These are phyloP conservation scores for Nephrotoma flavescens DNA, from an alignment of 2,888 invertebrate species.

Conservation along the genomic window DNA sequence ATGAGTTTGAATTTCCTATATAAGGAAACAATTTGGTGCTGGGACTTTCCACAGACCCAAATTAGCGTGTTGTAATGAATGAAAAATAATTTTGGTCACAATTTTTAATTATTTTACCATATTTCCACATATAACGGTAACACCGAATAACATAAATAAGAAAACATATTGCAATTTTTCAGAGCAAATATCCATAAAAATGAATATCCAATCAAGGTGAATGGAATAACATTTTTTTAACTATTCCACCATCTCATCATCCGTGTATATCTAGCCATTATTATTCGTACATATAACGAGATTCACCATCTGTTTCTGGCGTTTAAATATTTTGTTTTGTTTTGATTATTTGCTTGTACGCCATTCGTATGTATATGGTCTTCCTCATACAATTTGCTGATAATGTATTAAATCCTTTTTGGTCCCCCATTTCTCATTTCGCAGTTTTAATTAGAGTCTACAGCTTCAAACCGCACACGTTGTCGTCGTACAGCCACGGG, in stretches of 20 bases:
- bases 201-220: not conserved
- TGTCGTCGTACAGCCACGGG: not conserved
- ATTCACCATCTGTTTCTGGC: not conserved
- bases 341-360: not conserved
- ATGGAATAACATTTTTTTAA: not conserved
- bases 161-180: not conserved
- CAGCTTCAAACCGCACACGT: not conserved
- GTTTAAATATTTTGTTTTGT: not conserved
- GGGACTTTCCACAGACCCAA: too few species aligned
- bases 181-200: not conserved
- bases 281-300: not conserved
- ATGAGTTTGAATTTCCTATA: too few species aligned
- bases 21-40: too few species aligned
- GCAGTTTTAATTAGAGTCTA: not conserved
- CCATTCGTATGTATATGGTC: not conserved
- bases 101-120: too few species aligned
- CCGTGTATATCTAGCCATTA: not conserved
- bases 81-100: too few species aligned
- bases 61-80: too few species aligned
- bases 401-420: not conserved
- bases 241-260: not conserved
- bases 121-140: not conserved
- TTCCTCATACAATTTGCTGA: not conserved
- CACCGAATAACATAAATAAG: not conserved
- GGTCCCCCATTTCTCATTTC: not conserved